Evolutionary conservation across 2,888 invertebrate species (phyloP), one percentile per base, ranked within the genome.

Genomic region (Melanophora roralis): DNA sequence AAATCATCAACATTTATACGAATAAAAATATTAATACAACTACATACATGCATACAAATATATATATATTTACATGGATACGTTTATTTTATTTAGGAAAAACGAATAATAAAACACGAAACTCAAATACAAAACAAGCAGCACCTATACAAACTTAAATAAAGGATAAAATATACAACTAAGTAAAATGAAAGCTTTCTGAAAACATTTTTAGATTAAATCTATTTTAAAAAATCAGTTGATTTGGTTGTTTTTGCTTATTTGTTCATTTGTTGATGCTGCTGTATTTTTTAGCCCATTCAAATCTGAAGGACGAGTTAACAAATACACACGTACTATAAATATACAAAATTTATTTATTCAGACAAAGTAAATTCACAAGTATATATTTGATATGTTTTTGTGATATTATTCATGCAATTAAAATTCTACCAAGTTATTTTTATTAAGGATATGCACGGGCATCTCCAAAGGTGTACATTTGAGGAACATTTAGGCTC

Each of bases 151-250:
- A 19, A 45, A 72, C 45, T 43, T 23, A 72, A 53, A 45, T 45
- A 75, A 68, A 57, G 60, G 53, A 68, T 47, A 68, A 62, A 32
- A 62, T 62, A 69, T 69, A 47, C 53, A 76, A 76, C 47, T 64
- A 14, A 68, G 60, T 53, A 19, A 51, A 57, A 64, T 40, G 38
- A 43, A 53, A 69, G 57, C 36, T 62, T 76, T 23, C 64, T 43
- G 76, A 80, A 68, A 68, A 80, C 68, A 76, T 76, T 72, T 76
- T 57, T 68, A 80, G 80, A 76, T 80, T 80, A 68, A 80, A 80
- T 80, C 76, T 68, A 57, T 62, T 3, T 40, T 49, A 71, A 76
- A 62, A 55, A 67, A 65, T 36, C 57, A 69, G 75, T 75, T 65
- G 65, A 67, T 71, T 67, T 71, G 71, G 65, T 60, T 79, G 51